Evolutionary conservation across 2,797 vertebrate genomes (phyloP).

Genomic region (Pogonophryne albipinna): DNA sequence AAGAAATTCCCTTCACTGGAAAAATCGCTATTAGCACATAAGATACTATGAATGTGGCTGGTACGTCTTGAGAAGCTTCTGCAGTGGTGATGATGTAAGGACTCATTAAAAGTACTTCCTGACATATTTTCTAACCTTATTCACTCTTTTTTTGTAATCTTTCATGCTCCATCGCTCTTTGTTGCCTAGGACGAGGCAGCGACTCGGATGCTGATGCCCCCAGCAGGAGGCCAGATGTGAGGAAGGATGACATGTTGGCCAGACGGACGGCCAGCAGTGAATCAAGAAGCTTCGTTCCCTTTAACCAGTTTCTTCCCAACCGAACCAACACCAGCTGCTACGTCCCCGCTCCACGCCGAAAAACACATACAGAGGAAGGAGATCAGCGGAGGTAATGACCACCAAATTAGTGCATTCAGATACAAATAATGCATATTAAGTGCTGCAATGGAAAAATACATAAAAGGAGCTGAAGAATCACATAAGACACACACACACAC

Average conservation of each 20-base stretch:
- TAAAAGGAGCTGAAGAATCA: not conserved
- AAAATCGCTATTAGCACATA: not conserved
- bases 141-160: conserved; percentile 1
- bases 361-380: conserved; percentile 88
- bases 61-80: conserved; percentile 4
- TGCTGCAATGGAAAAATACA: not conserved
- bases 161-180: conserved; percentile 15
- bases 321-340: conserved; percentile 93
- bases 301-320: conserved; percentile 99
- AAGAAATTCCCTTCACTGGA: not conserved
- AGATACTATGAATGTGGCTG: not conserved
- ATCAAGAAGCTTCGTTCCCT: conserved; percentile 91
- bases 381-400: conserved; percentile 88
- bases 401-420: not conserved
- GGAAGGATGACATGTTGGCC: conserved; percentile 97
- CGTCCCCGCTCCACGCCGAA: conserved; percentile 90
- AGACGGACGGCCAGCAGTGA: conserved; percentile 92
- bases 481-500: not conserved
- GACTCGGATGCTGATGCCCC: conserved; percentile 92
- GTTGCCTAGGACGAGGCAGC: conserved; percentile 89
- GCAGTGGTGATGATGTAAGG: conserved; percentile 10
- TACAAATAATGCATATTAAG: not conserved
- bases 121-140: conserved; percentile 22
- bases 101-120: conserved; percentile 18
- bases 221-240: conserved; percentile 93